Conservation (phyloP, 1,140 invertebrate species). For the Drosophila gunungcola region DNA sequence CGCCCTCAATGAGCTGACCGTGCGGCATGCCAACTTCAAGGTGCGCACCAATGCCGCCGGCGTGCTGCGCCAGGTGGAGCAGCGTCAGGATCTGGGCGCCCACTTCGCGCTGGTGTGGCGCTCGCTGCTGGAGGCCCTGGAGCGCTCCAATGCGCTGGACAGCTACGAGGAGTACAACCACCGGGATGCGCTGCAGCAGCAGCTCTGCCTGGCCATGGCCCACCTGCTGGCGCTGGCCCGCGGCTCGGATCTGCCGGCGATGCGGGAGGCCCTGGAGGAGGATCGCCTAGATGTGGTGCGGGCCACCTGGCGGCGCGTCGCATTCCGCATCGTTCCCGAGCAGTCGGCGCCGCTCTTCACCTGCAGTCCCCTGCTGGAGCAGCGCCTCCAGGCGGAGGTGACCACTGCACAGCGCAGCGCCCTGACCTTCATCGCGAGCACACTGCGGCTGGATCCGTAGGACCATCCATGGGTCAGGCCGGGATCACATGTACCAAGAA, state of each 20-base stretch:
- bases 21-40: slow-evolving; percentile 88
- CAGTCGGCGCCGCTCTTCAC: slow-evolving; percentile 74
- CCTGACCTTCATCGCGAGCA: slow-evolving; percentile 36
- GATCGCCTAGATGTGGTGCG: slow-evolving; percentile 58
- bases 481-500: too few relatives aligned
- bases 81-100: slow-evolving; percentile 87
- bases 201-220: slow-evolving; percentile 72
- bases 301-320: slow-evolving; percentile 73
- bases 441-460: slow-evolving; percentile 49
- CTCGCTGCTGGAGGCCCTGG: slow-evolving; percentile 88
- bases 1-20: slow-evolving; percentile 85
- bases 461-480: too few relatives aligned
- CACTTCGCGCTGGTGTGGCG: slow-evolving; percentile 89
- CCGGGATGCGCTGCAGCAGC: slow-evolving; percentile 90
- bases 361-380: slow-evolving; percentile 52
- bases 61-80: slow-evolving; percentile 88
- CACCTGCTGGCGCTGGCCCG: slow-evolving; percentile 62
- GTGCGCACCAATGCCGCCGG: slow-evolving; percentile 92
- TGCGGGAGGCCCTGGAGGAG: slow-evolving; percentile 33
- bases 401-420: slow-evolving; percentile 43
- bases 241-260: slow-evolving; percentile 43
- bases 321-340: slow-evolving; percentile 75
- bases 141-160: slow-evolving; percentile 90
- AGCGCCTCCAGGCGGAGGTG: slow-evolving; percentile 36
- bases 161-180: slow-evolving; percentile 93